Evolutionary conservation across 1,140 invertebrate species (phyloP).

Genomic region (Drosophila asahinai): DNA sequence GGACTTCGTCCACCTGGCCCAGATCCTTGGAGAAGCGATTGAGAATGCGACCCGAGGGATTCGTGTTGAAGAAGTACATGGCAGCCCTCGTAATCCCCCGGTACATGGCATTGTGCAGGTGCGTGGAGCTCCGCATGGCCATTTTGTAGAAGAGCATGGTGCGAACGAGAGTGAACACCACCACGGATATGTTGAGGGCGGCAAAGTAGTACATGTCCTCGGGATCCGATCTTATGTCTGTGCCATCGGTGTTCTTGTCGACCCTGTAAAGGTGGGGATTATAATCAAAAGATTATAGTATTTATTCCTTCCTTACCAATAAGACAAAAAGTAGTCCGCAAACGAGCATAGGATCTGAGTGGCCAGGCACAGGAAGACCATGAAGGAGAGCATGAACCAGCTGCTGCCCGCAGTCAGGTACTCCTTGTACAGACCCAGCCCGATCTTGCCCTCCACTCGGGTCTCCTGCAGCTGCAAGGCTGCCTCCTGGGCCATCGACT

Average conservation of each 20-base stretch:
- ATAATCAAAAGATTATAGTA: too few relatives aligned
- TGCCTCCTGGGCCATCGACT: constrained; percentile 55
- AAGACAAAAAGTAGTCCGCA: constrained; percentile 59
- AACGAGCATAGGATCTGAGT: constrained; percentile 61
- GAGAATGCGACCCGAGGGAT: constrained; percentile 90
- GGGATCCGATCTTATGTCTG: constrained; percentile 13
- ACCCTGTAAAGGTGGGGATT: constrained; percentile 31
- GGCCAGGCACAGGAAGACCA: constrained; percentile 62
- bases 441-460: constrained; percentile 64
- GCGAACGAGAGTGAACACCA: constrained; percentile 60
- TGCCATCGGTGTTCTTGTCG: constrained; percentile 46
- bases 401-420: constrained; percentile 64
- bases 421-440: constrained; percentile 60
- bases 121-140: constrained; percentile 55
- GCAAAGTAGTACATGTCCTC: constrained; percentile 59
- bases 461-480: constrained; percentile 47
- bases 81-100: constrained; percentile 84
- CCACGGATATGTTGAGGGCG: constrained; percentile 42
- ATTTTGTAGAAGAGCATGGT: constrained; percentile 63
- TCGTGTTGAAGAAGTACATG: constrained; percentile 93
- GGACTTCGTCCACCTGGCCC: constrained; percentile 92
- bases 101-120: constrained; percentile 61
- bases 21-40: constrained; percentile 93
- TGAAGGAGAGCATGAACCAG: constrained; percentile 53
- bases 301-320: constrained; percentile 44